Percentiles rank a stretch among this genome's conserved stretches.
Conservation (phyloP, 2,113 vertebrate genomes). For the Clarias gariepinus region DNA sequence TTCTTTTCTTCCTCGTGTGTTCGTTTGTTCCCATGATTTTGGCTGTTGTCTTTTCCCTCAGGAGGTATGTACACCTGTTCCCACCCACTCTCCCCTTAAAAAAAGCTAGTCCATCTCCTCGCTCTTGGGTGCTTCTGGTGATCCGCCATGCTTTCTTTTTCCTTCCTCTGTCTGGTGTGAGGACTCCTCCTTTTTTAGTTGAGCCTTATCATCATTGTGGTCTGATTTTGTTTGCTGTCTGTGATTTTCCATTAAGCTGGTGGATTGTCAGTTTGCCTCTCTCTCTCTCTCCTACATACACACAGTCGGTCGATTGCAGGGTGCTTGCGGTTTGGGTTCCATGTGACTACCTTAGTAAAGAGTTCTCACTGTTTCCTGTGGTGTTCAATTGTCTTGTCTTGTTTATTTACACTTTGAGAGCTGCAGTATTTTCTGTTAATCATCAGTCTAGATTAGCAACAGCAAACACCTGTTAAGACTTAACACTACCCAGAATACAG, state of each 20-base stretch:
- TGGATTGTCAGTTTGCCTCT: constrained; percentile 56
- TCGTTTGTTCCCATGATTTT: constrained; percentile 92
- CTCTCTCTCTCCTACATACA: constrained; percentile 54
- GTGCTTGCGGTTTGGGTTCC: constrained; percentile 58
- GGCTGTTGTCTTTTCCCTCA: constrained; percentile 95
- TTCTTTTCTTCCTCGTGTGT: constrained; percentile 91
- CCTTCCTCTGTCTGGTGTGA: constrained; percentile 51
- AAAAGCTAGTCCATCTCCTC: constrained; percentile 72
- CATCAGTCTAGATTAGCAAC: constrained; percentile 16
- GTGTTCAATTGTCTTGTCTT: constrained; percentile 61
- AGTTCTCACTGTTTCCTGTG: constrained; percentile 67
- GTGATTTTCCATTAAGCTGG: constrained; percentile 65
- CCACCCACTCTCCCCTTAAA: constrained; percentile 48
- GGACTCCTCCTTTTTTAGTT: constrained; percentile 30
- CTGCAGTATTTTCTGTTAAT: constrained; percentile 67
- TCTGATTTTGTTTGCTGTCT: constrained; percentile 61
- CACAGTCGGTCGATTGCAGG: constrained; percentile 45
- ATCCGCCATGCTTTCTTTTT: constrained; percentile 73
- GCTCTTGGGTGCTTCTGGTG: constrained; percentile 80
- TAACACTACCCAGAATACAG: background rate
- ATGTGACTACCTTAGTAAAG: constrained; percentile 62
- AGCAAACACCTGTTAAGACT: constrained; percentile 19
- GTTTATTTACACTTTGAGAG: constrained; percentile 61
- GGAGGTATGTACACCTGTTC: constrained; percentile 95
- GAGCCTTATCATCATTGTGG: constrained; percentile 56